Evolutionary conservation across 2,888 invertebrate genomes (phyloP), one percentile per base, ranked within the genome.

Genomic region (Herminia tarsipennalis): DNA sequence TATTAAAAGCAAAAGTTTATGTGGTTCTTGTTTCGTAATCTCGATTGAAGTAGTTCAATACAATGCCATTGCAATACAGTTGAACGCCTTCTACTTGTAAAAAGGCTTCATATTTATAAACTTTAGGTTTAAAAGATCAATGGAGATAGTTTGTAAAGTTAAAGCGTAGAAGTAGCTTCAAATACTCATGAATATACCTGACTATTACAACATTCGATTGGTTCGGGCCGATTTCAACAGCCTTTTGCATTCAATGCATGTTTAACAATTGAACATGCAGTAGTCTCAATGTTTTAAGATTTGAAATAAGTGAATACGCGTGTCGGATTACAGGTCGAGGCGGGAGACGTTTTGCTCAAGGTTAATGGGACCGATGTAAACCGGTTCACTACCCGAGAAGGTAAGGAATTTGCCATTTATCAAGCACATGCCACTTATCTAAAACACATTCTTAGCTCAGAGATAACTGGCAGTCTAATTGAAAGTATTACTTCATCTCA

Each of bases 311-410:
- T 69, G 52, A 66, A 65, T 52, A 61, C 53, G 57, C 70, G 65
- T 74, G 73, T 84, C 83, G 73, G 64, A 78, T 94, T 94, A 67
- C 94, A 98, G 98, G 95, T 98, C 80, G 97, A 98, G 93, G 96
- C 97, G 78, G 98, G 98, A 74, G 98, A 98, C 93, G 96, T 98
- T 80, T 96, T 98, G 91, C 94, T 97, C 88, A 96, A 96, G 94
- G 96, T 98, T 83, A 98, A 98, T 92, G 97, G 96, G 92, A 96
- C 96, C 81, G 97, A 97, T 92, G 97, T 98, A 78, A 96, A 96
- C 92, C 95, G 96, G 92, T 96, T 96, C 92, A 96, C 95, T 89
- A 98, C 97, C 82, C 96, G 97, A 93, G 97, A 98, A 95, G 97
- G 97, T 96, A 92, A 93, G 91, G 83, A 74, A 82, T 84, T 81